Conservation (phyloP, 1,140 invertebrate genomes). For the Penaeus chinensis region DNA sequence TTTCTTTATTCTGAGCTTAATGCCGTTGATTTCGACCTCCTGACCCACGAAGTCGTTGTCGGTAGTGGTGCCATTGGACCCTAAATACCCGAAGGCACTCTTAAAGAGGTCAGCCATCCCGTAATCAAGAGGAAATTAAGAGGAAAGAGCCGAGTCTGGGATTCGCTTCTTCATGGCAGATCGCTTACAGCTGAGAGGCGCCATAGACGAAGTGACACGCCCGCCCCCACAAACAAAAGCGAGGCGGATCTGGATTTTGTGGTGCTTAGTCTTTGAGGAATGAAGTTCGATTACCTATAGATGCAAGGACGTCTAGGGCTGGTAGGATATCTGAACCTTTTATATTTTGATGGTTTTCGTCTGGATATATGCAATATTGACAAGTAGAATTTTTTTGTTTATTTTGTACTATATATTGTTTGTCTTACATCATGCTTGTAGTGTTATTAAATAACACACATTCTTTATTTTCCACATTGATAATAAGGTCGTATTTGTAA, state of each 20-base stretch:
- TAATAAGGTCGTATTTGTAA: no score
- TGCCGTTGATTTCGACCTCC: conserved; percentile 86
- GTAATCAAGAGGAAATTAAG: conserved; percentile 16
- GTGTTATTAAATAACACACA: no score
- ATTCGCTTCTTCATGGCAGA: conserved; percentile 34
- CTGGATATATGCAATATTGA: conserved; percentile 30
- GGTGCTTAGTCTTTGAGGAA: no score
- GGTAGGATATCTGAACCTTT: no score
- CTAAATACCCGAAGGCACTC: conserved; percentile 87
- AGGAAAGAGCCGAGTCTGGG: background rate
- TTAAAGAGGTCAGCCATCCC: conserved; percentile 88
- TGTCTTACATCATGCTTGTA: no score
- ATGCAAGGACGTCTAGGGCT: no score
- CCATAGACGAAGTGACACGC: background rate
- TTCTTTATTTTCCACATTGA: no score
- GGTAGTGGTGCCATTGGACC: conserved; percentile 72
- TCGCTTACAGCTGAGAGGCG: background rate
- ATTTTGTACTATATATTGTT: no score
- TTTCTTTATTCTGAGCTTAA: conserved; percentile 88
- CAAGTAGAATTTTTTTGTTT: background rate
- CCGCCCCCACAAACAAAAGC: conserved; percentile 21
- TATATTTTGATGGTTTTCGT: background rate
- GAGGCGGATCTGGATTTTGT: background rate
- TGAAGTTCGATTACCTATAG: no score
- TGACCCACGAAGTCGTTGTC: conserved; percentile 93